phyloP scores from a whole-genome alignment of 2,113 vertebrate genomes.

The Micronisus gabar region DNA sequence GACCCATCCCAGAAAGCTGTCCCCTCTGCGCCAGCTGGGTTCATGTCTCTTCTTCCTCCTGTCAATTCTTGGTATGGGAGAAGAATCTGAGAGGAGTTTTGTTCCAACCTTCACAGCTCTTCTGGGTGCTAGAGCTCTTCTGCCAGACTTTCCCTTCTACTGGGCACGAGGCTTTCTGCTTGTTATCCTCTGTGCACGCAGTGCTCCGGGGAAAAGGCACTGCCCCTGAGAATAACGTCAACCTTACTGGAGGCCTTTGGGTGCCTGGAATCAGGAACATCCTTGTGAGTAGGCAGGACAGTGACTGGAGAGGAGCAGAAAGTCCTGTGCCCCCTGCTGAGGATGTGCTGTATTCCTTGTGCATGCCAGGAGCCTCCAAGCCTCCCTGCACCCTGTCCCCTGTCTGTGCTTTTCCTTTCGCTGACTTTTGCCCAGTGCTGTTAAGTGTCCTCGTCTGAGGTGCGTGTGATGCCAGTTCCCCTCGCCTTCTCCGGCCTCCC shows the following conservation, averaged over 20 bases:
- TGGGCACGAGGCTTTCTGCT: background rate
- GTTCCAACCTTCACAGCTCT: background rate
- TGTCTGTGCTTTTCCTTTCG: background rate
- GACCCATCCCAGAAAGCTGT: background rate
- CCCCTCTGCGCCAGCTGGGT: background rate
- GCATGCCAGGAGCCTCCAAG: constrained; percentile 2
- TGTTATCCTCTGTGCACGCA: background rate
- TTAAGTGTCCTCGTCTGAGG: background rate
- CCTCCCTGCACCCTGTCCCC: background rate
- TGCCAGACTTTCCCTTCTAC: background rate
- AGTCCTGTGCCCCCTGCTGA: background rate
- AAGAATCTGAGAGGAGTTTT: background rate
- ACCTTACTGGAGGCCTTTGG: background rate
- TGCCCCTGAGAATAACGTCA: background rate
- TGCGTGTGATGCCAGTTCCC: background rate
- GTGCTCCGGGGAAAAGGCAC: background rate
- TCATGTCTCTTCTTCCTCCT: background rate
- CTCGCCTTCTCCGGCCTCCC: background rate
- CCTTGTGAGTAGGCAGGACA: background rate
- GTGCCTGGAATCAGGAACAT: background rate
- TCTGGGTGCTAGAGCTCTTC: background rate
- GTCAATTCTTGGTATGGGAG: background rate
- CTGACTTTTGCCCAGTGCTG: background rate
- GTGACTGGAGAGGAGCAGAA: background rate
- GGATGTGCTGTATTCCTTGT: constrained; percentile 2